Percentiles rank a stretch among this genome's conserved stretches.
Evolutionary conservation across 2,888 invertebrate genomes (phyloP).

Genomic region (Aproaerema taeniolella): DNA sequence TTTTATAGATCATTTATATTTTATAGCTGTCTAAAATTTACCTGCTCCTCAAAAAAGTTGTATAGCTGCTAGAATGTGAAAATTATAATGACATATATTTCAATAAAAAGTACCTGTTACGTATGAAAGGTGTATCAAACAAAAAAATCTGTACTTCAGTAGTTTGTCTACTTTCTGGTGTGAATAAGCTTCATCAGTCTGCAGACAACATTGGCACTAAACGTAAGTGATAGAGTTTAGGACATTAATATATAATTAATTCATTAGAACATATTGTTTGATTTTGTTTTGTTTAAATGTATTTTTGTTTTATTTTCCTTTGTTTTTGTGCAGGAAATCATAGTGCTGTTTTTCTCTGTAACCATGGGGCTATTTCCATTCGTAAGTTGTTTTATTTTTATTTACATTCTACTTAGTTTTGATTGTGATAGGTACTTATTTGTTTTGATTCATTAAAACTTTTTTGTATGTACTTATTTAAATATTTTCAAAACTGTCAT

Average conservation of each 20-base stretch:
- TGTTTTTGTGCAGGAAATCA: constrained; percentile 3
- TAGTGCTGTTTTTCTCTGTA: constrained; percentile 1
- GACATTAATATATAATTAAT: neutral
- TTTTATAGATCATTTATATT: no score
- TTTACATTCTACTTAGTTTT: no score
- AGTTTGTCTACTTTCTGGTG: no score
- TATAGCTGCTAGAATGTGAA: no score
- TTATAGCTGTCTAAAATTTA: no score
- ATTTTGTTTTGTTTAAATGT: neutral
- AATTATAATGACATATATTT: neutral
- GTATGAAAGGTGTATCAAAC: neutral
- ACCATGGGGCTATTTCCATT: constrained; percentile 3
- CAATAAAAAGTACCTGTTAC: neutral
- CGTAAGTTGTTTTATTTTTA: constrained; percentile 6
- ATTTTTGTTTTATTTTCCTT: constrained; percentile 2
- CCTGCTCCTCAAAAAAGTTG: no score
- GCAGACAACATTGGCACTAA: neutral
- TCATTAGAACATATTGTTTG: neutral
- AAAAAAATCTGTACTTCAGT: no score
- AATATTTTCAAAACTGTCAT: no score
- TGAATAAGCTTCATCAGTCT: no score
- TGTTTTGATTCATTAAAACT: no score
- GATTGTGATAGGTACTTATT: no score
- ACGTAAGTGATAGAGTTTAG: neutral
- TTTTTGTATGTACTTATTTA: no score